Conservation (phyloP, 2,113 vertebrate genomes). For the Boulengeromyrus knoepffleri region DNA sequence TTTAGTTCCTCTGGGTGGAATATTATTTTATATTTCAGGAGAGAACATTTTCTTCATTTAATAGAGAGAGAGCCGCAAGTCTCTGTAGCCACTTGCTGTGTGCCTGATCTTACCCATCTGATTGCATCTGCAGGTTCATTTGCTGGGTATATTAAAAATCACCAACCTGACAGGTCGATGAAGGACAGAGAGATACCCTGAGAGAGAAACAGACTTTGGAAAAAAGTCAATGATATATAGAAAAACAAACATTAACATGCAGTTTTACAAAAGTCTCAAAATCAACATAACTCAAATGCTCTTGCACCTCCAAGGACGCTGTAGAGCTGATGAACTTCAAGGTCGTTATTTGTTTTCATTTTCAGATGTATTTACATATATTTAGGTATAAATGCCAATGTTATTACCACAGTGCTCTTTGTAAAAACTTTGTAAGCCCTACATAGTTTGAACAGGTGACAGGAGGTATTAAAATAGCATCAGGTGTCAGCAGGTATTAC, state of each 20-base stretch:
- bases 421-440: neutral
- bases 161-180: neutral
- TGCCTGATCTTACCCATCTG: neutral
- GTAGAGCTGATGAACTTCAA: neutral
- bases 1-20: neutral
- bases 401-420: neutral
- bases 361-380: neutral
- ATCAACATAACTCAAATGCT: neutral
- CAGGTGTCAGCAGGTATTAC: neutral
- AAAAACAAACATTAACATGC: neutral
- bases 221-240: neutral
- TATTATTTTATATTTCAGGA: neutral
- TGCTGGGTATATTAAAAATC: neutral
- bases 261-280: neutral
- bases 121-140: neutral
- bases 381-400: neutral
- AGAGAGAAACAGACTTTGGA: neutral
- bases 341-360: neutral
- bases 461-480: neutral
- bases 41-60: neutral
- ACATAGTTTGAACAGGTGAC: neutral
- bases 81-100: neutral
- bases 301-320: neutral
- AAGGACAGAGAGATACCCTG: neutral
- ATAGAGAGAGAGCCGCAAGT: neutral